phyloP scores from a whole-genome alignment of 1,140 invertebrate species.

The Pygmarrhopalites habei region DNA sequence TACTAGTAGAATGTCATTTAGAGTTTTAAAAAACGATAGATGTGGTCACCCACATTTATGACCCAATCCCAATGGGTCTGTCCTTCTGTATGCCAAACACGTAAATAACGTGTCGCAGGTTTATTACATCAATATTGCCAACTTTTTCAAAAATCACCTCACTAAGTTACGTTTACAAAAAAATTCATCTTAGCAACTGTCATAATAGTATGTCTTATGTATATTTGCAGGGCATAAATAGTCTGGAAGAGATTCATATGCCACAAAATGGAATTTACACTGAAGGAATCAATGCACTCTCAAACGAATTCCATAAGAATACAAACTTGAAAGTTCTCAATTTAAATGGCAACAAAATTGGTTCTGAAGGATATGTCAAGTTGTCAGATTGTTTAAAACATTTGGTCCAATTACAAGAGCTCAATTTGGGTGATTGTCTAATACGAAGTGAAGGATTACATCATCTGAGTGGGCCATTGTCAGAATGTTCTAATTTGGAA shows the following conservation, averaged over 20 bases:
- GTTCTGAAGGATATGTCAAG: slow-evolving; percentile 58
- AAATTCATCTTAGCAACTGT: too few relatives aligned
- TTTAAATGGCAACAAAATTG: slow-evolving; percentile 91
- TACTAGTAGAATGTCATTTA: too few relatives aligned
- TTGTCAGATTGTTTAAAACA: slow-evolving; percentile 60
- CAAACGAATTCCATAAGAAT: slow-evolving; percentile 69
- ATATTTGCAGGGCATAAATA: too few relatives aligned
- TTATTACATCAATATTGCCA: too few relatives aligned
- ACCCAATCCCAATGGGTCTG: too few relatives aligned
- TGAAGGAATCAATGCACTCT: slow-evolving; percentile 69
- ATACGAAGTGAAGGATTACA: slow-evolving; percentile 72
- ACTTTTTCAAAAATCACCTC: too few relatives aligned
- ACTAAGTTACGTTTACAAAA: too few relatives aligned
- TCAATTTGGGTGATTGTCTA: slow-evolving; percentile 90
- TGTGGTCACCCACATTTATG: too few relatives aligned
- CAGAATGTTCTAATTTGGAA: slow-evolving; percentile 41
- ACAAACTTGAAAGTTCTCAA: slow-evolving; percentile 69
- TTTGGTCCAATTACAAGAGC: slow-evolving; percentile 56
- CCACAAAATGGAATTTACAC: slow-evolving; percentile 96
- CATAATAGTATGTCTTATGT: too few relatives aligned
- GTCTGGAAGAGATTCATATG: slow-evolving; percentile 83
- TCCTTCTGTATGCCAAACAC: too few relatives aligned
- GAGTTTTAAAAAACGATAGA: too few relatives aligned
- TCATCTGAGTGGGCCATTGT: slow-evolving; percentile 61
- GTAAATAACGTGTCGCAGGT: too few relatives aligned